phyloP scores from a whole-genome alignment of 1,140 invertebrate genomes.

The Nebria ingens region DNA sequence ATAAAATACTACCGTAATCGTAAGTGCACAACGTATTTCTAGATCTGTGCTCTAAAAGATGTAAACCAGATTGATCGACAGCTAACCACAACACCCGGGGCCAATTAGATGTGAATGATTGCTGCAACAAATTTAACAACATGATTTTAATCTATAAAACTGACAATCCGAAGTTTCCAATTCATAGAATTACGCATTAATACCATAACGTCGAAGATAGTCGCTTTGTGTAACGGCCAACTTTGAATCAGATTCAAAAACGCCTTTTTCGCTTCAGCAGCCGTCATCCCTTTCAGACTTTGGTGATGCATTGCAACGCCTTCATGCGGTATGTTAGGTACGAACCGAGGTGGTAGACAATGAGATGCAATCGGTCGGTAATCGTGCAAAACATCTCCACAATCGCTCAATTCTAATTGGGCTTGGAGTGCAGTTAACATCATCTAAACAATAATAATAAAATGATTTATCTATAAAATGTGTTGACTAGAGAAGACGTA shows the following conservation, averaged over 20 bases:
- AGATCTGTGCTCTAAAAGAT: slow-evolving; percentile 78
- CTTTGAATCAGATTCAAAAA: slow-evolving; percentile 90
- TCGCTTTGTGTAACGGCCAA: slow-evolving; percentile 86
- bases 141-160: background rate
- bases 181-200: background rate
- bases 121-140: slow-evolving; percentile 39
- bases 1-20: slow-evolving; percentile 76
- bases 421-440: slow-evolving; percentile 90
- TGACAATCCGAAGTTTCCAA: background rate
- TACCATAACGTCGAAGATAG: slow-evolving; percentile 90
- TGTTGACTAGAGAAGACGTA: slow-evolving; percentile 42
- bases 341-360: slow-evolving; percentile 71
- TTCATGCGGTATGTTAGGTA: slow-evolving; percentile 60
- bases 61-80: slow-evolving; percentile 86
- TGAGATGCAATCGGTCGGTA: slow-evolving; percentile 66
- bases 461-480: slow-evolving; percentile 14
- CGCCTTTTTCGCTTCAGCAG: slow-evolving; percentile 78
- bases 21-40: slow-evolving; percentile 81
- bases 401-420: slow-evolving; percentile 84
- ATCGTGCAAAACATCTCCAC: slow-evolving; percentile 53
- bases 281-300: slow-evolving; percentile 71
- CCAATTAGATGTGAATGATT: slow-evolving; percentile 95
- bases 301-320: slow-evolving; percentile 81
- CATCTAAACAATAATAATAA: too few species aligned
- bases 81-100: slow-evolving; percentile 83